Base-by-base conservation (phyloP, 2,113 vertebrate species). In the Phyllostomus hastatus region DNA sequence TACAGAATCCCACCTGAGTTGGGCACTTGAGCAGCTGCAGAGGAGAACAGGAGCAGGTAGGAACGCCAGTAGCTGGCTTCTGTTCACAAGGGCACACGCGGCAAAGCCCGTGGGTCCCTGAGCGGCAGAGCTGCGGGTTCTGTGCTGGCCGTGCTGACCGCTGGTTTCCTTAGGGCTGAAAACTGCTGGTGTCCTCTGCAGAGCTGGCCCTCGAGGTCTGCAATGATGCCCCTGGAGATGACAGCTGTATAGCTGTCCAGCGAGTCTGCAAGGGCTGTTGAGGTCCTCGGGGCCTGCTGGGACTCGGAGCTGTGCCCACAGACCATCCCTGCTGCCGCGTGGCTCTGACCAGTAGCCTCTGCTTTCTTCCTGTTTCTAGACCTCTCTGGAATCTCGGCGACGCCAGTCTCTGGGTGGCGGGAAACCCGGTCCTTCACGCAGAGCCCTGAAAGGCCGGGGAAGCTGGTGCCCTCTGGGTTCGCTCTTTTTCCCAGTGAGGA, bases 321-420 rank as follows among this genome's bases (percentile, higher is more conserved):
- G 79, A 0, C 2, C 38, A 28, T 3, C 0, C 16, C 22, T 12
- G 5, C 48, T 1, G 35, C 43, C 0, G 0, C 5, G 2, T 2
- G n/a, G 54, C 52, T 15, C 31, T 20, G 4, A 7, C 3, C 26
- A 0, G 5, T 1, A 7, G 76, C 16, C 22, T 46, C 35, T 4
- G 20, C 54, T 7, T 67, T 54, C 12, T 10, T 35, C 22, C 16
- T 15, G 7, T 28, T 66, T 6, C 41, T 19, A 2, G 35, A 7
- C 5, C 11, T 67, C 16, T 50, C 9, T 7, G 26, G 22, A 14
- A 2, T 5, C 76, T 43, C 38, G 43, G 66, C 7, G 20, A 4
- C 0, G 22, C 67, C 43, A 0, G 67, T 5, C 31, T 33, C 33
- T 38, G 70, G 10, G 24, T 46, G 46, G 48, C 31, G 38, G 4